These are phyloP conservation scores for Brachypodius melanocephalos DNA, from an alignment of 2,113 vertebrate species.

Conservation along the genomic window DNA sequence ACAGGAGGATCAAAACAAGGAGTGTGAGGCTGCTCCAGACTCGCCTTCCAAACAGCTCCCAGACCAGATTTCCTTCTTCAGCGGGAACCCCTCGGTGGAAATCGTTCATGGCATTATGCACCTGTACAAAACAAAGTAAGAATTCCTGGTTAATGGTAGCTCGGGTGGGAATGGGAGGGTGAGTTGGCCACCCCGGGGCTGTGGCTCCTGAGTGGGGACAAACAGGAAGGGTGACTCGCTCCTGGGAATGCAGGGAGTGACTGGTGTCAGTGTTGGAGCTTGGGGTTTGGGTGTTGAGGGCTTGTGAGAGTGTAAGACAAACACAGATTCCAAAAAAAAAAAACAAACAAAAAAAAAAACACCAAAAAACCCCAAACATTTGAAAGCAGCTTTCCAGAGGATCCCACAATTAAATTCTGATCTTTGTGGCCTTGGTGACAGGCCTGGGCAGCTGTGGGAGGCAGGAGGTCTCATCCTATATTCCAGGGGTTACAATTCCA, in stretches of 20 bases:
- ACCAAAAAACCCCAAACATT: too few relatives aligned
- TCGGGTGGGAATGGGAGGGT: neutral
- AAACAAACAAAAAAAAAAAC: neutral
- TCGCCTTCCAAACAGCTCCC: constrained; percentile 94
- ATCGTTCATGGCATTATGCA: constrained; percentile 99
- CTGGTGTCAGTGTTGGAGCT: neutral
- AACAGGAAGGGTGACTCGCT: constrained; percentile 1
- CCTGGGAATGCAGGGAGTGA: neutral
- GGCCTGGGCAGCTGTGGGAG: neutral
- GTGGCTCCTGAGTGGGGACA: neutral
- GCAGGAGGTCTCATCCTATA: neutral
- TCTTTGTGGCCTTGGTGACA: neutral
- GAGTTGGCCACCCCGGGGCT: neutral
- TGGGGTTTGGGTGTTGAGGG: neutral
- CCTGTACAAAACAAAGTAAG: constrained; percentile 98
- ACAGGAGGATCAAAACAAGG: constrained; percentile 50
- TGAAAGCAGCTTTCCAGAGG: neutral
- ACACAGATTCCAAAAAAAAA: neutral
- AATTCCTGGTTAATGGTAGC: neutral
- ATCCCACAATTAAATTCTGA: neutral
- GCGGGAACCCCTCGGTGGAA: constrained; percentile 95
- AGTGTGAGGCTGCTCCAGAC: constrained; percentile 72
- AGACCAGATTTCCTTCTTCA: constrained; percentile 98
- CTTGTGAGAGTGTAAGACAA: fast-evolving
- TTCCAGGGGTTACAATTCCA: neutral